Conservation (phyloP, 2,888 invertebrate genomes). For the Buathra laborator region DNA sequence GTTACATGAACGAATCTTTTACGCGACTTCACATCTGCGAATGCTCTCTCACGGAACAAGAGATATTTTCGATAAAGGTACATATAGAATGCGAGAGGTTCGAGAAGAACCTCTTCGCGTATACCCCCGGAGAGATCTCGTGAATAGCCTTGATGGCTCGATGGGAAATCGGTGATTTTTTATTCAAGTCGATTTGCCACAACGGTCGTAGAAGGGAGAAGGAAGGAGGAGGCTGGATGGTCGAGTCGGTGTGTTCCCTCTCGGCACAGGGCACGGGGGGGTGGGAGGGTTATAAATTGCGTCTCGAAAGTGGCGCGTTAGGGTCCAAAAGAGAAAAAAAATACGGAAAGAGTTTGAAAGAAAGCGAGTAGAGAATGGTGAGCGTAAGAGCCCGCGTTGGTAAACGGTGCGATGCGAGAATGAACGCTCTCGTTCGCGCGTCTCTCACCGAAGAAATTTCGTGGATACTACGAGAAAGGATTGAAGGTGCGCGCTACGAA, state of each 20-base stretch:
- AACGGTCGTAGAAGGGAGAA: slow-evolving; percentile 28
- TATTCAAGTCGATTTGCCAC: slow-evolving; percentile 71
- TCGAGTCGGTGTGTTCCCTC: slow-evolving; percentile 25
- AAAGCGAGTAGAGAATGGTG: slow-evolving; percentile 39
- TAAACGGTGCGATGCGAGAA: slow-evolving; percentile 82
- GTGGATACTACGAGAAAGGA: slow-evolving; percentile 61
- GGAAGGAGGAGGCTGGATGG: slow-evolving; percentile 19
- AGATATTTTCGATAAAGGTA: slow-evolving; percentile 26
- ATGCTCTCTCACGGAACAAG: slow-evolving; percentile 3
- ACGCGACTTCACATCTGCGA: not conserved
- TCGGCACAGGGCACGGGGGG: slow-evolving; percentile 23
- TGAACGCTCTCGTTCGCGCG: slow-evolving; percentile 47
- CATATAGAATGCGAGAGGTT: slow-evolving; percentile 6
- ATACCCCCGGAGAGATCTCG: slow-evolving; percentile 11
- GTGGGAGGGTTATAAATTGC: slow-evolving; percentile 68
- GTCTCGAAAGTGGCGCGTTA: slow-evolving; percentile 68
- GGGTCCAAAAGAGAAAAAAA: slow-evolving; percentile 63
- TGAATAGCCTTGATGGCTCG: slow-evolving; percentile 29
- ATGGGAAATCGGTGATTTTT: slow-evolving; percentile 67
- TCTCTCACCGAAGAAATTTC: slow-evolving; percentile 52
- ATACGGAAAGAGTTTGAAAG: slow-evolving; percentile 21
- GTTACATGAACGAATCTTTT: not conserved
- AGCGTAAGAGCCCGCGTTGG: slow-evolving; percentile 83
- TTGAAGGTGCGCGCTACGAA: slow-evolving; percentile 64
- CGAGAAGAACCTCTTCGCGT: slow-evolving; percentile 24